A percentile compares a stretch with the other conserved stretches of the same genome.
Conservation (phyloP, 2,888 invertebrate species). For the Calephelis perditalis region DNA sequence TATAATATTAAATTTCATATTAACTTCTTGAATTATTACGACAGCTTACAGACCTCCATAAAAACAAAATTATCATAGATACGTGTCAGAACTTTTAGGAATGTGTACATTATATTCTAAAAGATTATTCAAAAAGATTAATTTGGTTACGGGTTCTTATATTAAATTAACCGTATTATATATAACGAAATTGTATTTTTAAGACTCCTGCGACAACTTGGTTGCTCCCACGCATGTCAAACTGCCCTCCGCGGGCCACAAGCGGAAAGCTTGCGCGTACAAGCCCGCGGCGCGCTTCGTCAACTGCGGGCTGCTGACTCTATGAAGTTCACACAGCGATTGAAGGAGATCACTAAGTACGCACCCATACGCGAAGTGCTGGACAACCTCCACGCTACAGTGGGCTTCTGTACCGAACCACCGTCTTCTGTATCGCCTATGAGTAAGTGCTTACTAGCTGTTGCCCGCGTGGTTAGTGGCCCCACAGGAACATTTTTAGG, state of each 20-base stretch:
- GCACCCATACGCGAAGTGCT: slow-evolving; percentile 89
- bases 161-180: no score
- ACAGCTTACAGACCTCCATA: no score
- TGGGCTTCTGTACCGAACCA: slow-evolving; percentile 97
- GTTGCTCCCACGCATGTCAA: slow-evolving; percentile 94
- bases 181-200: no score
- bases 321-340: slow-evolving; percentile 70
- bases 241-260: slow-evolving; percentile 92
- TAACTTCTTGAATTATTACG: no score
- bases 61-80: no score
- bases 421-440: slow-evolving; percentile 89
- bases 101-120: no score
- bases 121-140: no score
- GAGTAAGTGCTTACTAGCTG: slow-evolving; percentile 80
- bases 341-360: slow-evolving; percentile 86
- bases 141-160: no score
- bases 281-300: slow-evolving; percentile 83
- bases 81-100: no score
- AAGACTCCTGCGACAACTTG: slow-evolving; percentile 91
- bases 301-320: slow-evolving; percentile 82
- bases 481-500: no score
- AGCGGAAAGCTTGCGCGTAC: slow-evolving; percentile 93
- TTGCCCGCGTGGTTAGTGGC: no score
- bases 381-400: slow-evolving; percentile 96
- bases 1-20: no score